Evolutionary conservation across 2,797 vertebrate species (phyloP).

Genomic region (Gallinago nigripennis): DNA sequence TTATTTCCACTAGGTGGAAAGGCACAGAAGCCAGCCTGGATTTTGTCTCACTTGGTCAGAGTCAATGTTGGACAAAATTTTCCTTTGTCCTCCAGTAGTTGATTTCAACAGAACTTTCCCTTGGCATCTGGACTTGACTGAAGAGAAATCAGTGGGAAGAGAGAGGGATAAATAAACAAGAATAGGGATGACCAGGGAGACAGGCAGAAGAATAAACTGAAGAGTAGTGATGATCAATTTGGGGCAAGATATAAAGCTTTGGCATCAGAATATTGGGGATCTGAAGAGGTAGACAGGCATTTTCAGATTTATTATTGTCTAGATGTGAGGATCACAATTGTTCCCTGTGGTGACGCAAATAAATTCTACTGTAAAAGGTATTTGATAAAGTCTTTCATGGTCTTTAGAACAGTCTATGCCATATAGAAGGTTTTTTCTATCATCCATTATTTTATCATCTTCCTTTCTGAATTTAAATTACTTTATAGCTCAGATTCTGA

Average conservation of each 20-base stretch:
- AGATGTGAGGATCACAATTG: slow-evolving; percentile 35
- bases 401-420: slow-evolving; percentile 17
- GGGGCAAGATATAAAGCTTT: neutral
- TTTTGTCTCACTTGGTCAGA: neutral
- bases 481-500: slow-evolving; percentile 7
- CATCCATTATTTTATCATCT: slow-evolving; percentile 63
- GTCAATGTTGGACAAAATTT: neutral
- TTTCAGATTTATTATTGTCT: slow-evolving; percentile 23
- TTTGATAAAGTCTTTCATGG: slow-evolving; percentile 62
- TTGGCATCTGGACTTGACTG: neutral
- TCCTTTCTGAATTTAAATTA: slow-evolving; percentile 62
- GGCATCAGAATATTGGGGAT: neutral
- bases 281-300: neutral
- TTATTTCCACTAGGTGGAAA: neutral
- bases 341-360: slow-evolving; percentile 48
- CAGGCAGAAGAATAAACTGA: neutral
- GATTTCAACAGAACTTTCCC: neutral
- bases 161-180: neutral
- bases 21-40: neutral
- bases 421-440: neutral
- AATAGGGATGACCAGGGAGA: neutral
- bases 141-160: neutral
- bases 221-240: neutral
- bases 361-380: slow-evolving; percentile 48
- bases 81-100: neutral